Evolutionary conservation across 2,888 invertebrate species (phyloP), one percentile per base, ranked within the genome.

Genomic region (Thyatira batis): DNA sequence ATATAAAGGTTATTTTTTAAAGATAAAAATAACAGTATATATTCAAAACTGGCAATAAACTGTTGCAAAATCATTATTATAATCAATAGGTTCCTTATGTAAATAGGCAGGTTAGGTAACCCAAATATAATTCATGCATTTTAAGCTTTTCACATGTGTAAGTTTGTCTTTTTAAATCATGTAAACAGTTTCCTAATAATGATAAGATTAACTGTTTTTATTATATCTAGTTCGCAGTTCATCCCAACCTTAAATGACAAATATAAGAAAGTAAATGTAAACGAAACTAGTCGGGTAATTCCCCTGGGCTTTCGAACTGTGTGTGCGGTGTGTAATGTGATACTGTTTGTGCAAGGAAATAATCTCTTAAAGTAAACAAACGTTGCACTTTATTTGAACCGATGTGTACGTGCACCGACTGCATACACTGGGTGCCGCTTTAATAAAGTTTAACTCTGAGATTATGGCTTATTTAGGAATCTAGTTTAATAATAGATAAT

Each of bases 341-440:
- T 82, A 76, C 76, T 74, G 81, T 85, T 82, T 85, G 82, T 73
- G 69, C 81, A 80, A 82, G 85, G 78, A 86, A 86, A 87, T 88
- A 87, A 88, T 89, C 87, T 87, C 76, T 81, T 73, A 76, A 69
- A 82, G 80, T 80, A 87, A 88, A 88, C 81, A 85, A 79, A 74
- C 73, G 67, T 76, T 84, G 84, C 86, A 84, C 78, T 85, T 85
- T 85, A 84, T 85, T 81, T 76, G 77, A 73, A 80, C 71, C 71
- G 67, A 72, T 61, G 69, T 73, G 74, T 73, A 82, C 84, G 79
- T 81, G 80, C 71, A 49, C 65, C 54, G 82, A 77, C 71, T 79
- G 68, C 11, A 27, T 27, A 17, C 69, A 58, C 69, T 65, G 13
- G 0, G 39, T 39, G 5, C 39, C 17, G 5, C 39, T 17, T n/a